Base-by-base conservation (phyloP, 1,140 invertebrate genomes). In the Leucophenga varia region DNA sequence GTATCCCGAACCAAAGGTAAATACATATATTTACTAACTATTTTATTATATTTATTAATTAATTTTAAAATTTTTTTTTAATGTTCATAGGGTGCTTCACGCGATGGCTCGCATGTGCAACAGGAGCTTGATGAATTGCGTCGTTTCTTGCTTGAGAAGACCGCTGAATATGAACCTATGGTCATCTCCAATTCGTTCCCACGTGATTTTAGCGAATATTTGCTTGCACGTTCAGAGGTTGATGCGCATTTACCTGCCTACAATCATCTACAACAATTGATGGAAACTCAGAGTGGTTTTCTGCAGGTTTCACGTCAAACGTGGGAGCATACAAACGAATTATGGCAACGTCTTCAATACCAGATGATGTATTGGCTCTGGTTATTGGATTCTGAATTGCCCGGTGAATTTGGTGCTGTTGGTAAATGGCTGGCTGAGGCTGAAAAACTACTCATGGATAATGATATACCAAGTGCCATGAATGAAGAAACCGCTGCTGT, bases 361-460 rank as follows among this genome's bases (percentile, higher is more conserved):
- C 79, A 92, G 77, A 82, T 93, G 77, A 80, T 86, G 52, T 82
- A 86, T 63, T 95, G 92, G 91, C 81, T 90, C 35, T 90, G 89
- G 88, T 74, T 87, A 12, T 76, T 96, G 50, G 93, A 97, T 73
- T 84, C 87, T 0, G 80, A 81, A 46, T 77, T 97, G 20, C 91
- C 92, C 6, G 90, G 89, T 22, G 86, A 89, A 59, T 86, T 97
- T 37, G 86, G 87, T 32, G 79, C 85, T 46, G 82, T 95, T 9
- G 93, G 90, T n/a, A 87, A 90, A 69, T 95, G 94, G 91, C 73
- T 97, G 9, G 86, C 88, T 37, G 83, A 84, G 55, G 93, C 92
- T 5, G 93, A 97, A 74, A 85, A 86, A 60, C 73, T 95, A 34
- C 77, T 96, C 16, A 82, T 84, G 56, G 88, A 90, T 55, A 85